phyloP scores from a whole-genome alignment of 2,888 invertebrate genomes.

The Sphaerophoria taeniata region DNA sequence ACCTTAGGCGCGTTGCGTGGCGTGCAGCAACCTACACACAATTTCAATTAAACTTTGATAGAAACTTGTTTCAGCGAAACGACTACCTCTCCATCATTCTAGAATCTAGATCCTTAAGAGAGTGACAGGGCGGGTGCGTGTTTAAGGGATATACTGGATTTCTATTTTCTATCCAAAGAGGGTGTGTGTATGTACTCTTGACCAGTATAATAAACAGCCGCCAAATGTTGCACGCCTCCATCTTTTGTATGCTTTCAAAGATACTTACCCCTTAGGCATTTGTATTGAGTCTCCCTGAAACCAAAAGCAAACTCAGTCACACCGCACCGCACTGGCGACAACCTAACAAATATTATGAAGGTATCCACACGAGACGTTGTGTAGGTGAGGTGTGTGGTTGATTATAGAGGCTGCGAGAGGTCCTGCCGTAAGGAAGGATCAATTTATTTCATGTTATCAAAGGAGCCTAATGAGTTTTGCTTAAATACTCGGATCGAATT shows the following conservation, averaged over 20 bases:
- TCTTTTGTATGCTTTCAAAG: slow-evolving; percentile 9
- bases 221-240: slow-evolving; percentile 26
- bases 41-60: slow-evolving; percentile 69
- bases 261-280: background rate
- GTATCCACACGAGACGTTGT: background rate
- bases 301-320: slow-evolving; percentile 37
- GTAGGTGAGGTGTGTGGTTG: background rate
- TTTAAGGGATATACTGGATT: slow-evolving; percentile 19
- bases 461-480: slow-evolving; percentile 71
- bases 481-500: slow-evolving; percentile 36
- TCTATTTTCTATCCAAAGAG: no score
- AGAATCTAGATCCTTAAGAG: slow-evolving; percentile 8
- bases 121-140: slow-evolving; percentile 44
- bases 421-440: slow-evolving; percentile 71
- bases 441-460: slow-evolving; percentile 73
- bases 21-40: slow-evolving; percentile 32
- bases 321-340: slow-evolving; percentile 49
- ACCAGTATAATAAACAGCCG: slow-evolving; percentile 48
- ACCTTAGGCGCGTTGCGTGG: slow-evolving; percentile 22
- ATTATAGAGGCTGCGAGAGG: slow-evolving; percentile 24
- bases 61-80: slow-evolving; percentile 55
- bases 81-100: background rate
- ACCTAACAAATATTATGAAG: slow-evolving; percentile 67
- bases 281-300: background rate
- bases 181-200: background rate